Base-by-base conservation (phyloP, 1,140 invertebrate genomes). In the Drosophila truncata region DNA sequence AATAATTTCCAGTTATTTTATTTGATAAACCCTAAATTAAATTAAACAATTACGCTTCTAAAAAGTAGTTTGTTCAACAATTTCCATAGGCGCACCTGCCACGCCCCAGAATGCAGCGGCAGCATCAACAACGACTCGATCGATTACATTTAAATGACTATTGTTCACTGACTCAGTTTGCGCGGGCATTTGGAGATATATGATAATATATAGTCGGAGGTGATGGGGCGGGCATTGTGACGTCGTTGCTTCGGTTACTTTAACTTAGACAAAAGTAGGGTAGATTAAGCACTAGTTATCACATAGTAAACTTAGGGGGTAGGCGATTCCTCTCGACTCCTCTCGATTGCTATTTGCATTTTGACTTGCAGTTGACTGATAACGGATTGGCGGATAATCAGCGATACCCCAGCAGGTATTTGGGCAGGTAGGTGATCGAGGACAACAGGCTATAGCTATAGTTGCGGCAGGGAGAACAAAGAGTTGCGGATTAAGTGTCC, bases 401-500 rank as follows among this genome's bases (percentile, higher is more conserved):
- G 58, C 91, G 86, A 60, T 91, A 92, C 18, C 91, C 87, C 67
- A 92, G 62, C 58, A 92, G 77, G 64, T 92, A 92, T 54, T 92
- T 92, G 52, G 91, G 91, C 84, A 92, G 73, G 60, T 92, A 92
- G 14, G 87, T 92, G 41, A 92, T 92, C 13, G 91, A 92, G n/a
- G 91, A 83, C n/a, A 92, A 67, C 46, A 92, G 75, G 58, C 91
- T 92, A 47, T 92, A 92, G 69, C 91, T 92, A 50, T n/a, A n/a
- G 20, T 66, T 29, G 2, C 3, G 20, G 16, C 23, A 44, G 11
- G 44, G 39, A 44, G 13, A 59, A 50, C 4, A 69, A 52, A 33
- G 35, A 54, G n/a, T 52, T 50, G 8, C 5, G 2, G 13, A 3
- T 14, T 66, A 29, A 52, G 1, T 27, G 0, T 29, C 25, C 35